Evolutionary conservation across 2,797 vertebrate species (phyloP).

Genomic region (Tragopan temminckii): DNA sequence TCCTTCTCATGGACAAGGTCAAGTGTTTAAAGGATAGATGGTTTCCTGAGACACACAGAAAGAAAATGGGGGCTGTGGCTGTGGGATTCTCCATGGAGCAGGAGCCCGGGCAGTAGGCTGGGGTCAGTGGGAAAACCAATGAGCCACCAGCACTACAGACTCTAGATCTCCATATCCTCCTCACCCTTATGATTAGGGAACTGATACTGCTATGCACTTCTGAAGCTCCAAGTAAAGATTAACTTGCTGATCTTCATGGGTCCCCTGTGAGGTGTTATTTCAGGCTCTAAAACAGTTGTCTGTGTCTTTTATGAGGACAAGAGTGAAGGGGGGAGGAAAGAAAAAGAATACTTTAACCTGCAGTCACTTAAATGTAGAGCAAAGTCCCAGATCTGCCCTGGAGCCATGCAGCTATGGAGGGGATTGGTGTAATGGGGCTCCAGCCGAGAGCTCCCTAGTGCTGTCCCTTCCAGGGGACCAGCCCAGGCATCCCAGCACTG

Average conservation of each 20-base stretch:
- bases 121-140: neutral
- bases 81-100: neutral
- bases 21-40: no score
- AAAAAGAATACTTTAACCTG: conserved; percentile 39
- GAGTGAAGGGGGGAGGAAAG: neutral
- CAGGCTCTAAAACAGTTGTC: conserved; percentile 66
- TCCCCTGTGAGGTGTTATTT: conserved; percentile 71
- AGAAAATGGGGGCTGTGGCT: neutral
- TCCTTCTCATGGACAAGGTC: neutral
- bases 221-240: conserved; percentile 43
- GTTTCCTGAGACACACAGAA: neutral
- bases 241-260: neutral
- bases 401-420: neutral
- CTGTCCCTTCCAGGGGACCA: neutral
- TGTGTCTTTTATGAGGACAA: conserved; percentile 54
- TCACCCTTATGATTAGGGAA: neutral
- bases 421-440: neutral
- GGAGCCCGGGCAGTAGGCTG: neutral
- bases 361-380: conserved; percentile 56
- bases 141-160: neutral
- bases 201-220: neutral
- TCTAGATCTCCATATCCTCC: neutral
- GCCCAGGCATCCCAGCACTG: neutral
- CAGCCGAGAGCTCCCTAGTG: conserved; percentile 18
- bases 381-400: conserved; percentile 31